Evolutionary conservation across 2,113 vertebrate genomes (phyloP), one percentile per base, ranked within the genome.

Genomic region (Nettapus auritus): DNA sequence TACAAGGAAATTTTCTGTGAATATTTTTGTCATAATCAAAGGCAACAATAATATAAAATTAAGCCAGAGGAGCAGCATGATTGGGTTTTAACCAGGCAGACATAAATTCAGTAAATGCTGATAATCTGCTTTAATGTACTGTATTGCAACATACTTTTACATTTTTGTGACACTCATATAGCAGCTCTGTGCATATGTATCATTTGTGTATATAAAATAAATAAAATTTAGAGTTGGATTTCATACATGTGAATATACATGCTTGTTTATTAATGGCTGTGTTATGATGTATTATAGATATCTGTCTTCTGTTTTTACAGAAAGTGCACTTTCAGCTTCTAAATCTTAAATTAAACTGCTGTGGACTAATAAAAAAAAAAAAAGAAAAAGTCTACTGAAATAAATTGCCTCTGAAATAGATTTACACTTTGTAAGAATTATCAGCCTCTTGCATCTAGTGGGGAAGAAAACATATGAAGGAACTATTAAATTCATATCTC

Each of bases 331-430:
- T 94, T 79, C 69, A 76, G 34, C 48, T 78, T 89, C 83, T 93
- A 93, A 94, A 93, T 86, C 86, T 82, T 92, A 95, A 92, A 94
- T 82, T 84, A 91, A 92, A 90, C 48, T 88, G 62, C 34, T 0
- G 0, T 48, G 23, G 62, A 67, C 46, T 82, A 89, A 90, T 82
- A 93, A 93, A 94, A 92, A 90, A 48, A 48, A 48, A 42, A 6
- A 92, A 94, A 75, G 79, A 38, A 38, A 91, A 91, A 93, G 9
- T 70, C 71, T 59, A 48, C 63, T 34, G 71, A 95, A 95, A 95
- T 91, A 96, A 93, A 96, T 89, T 95, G n/a, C 31, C 11, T 93
- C 75, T 93, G 89, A 96, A 96, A 90, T 59, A 94, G 63, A 88
- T 91, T 95, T 91, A 93, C 88, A 88, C 52, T 83, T 89, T 48